phyloP scores from a whole-genome alignment of 2,113 vertebrate species.

The Pleuronectes platessa region DNA sequence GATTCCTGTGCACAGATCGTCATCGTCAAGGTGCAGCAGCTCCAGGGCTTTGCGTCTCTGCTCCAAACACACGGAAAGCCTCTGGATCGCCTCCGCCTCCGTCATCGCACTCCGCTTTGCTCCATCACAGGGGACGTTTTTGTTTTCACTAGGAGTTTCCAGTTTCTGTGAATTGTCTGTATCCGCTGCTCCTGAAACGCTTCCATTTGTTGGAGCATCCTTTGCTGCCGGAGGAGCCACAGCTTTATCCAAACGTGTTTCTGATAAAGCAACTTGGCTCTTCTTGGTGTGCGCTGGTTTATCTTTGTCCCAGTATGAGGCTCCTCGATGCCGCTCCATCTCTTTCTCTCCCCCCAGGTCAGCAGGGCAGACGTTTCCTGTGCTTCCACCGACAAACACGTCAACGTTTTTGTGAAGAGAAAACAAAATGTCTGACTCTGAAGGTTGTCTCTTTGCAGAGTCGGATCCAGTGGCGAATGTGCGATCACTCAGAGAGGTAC shows the following conservation, averaged over 20 bases:
- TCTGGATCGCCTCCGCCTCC: constrained; percentile 48
- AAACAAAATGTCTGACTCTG: constrained; percentile 70
- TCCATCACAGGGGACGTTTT: constrained; percentile 21
- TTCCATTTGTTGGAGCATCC: constrained; percentile 14
- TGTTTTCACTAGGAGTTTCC: constrained; percentile 26
- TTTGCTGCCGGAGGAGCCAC: constrained; percentile 15
- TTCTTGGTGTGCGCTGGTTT: constrained; percentile 14
- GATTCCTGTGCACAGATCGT: constrained; percentile 82
- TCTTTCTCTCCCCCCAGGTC: constrained; percentile 22
- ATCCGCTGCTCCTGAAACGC: constrained; percentile 3
- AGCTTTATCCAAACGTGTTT: constrained; percentile 24
- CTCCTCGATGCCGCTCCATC: constrained; percentile 43
- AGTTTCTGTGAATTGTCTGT: constrained; percentile 25
- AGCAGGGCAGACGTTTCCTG: constrained; percentile 4
- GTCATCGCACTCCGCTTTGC: constrained; percentile 41
- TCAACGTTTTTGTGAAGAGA: constrained; percentile 56
- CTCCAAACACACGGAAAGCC: constrained; percentile 72
- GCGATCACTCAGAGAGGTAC: constrained; percentile 44
- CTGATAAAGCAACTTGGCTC: constrained; percentile 1
- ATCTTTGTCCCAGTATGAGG: constrained; percentile 54
- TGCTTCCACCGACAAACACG: constrained; percentile 17
- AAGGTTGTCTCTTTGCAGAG: constrained; percentile 58
- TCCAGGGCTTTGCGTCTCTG: constrained; percentile 75
- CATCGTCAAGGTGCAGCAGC: constrained; percentile 84
- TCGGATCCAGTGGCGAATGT: constrained; percentile 26